phyloP scores from a whole-genome alignment of 1,140 invertebrate species.

The Drosophila busckii region DNA sequence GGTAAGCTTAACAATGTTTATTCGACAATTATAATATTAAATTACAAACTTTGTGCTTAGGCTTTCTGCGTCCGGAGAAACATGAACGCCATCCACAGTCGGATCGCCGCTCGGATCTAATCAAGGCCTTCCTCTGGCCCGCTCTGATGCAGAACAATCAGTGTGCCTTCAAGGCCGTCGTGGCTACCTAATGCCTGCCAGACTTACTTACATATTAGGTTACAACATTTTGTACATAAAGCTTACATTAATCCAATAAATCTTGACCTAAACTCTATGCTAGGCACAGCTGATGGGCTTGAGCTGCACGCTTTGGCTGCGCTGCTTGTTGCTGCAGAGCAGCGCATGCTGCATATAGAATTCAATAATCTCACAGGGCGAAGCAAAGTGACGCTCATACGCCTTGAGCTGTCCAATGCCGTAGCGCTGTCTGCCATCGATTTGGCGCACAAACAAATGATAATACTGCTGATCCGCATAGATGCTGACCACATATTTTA shows the following conservation, averaged over 20 bases:
- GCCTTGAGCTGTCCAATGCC: constrained; percentile 62
- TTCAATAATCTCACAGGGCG: constrained; percentile 66
- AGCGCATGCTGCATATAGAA: constrained; percentile 58
- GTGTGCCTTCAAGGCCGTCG: constrained; percentile 83
- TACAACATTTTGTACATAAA: constrained; percentile 62
- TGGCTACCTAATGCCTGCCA: constrained; percentile 78
- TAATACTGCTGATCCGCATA: constrained; percentile 61
- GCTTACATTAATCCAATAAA: constrained; percentile 46
- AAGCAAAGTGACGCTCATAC: constrained; percentile 48
- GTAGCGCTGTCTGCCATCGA: constrained; percentile 50
- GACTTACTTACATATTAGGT: constrained; percentile 22
- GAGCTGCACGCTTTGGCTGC: constrained; percentile 50
- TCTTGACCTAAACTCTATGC: constrained; percentile 24
- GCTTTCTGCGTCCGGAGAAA: constrained; percentile 79
- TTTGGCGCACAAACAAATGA: constrained; percentile 65
- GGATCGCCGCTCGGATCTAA: constrained; percentile 82
- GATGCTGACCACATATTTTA: constrained; percentile 72
- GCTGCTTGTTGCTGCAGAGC: constrained; percentile 64
- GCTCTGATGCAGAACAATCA: constrained; percentile 81
- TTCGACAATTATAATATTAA: not conserved
- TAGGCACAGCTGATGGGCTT: constrained; percentile 56
- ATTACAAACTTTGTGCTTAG: constrained; percentile 9
- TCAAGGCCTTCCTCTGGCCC: constrained; percentile 83
- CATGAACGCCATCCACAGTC: constrained; percentile 82
- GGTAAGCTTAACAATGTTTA: constrained; percentile 61